A percentile compares a stretch with the other conserved stretches of the same genome.
phyloP scores from a whole-genome alignment of 64 coral and sea anemone species.

The Montipora sp. region DNA sequence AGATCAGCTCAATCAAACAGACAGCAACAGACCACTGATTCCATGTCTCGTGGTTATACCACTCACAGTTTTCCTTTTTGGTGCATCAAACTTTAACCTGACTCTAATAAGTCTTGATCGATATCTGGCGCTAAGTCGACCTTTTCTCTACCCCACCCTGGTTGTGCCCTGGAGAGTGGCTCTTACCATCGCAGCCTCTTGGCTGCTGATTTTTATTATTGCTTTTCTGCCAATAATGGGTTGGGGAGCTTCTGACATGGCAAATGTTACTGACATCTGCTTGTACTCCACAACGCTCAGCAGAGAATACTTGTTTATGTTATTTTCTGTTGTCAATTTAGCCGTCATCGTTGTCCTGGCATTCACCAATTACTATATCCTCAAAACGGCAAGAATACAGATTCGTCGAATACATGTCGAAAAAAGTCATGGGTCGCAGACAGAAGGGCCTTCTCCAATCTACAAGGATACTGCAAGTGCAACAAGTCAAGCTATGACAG shows the following conservation, averaged over 20 bases:
- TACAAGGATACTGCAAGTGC: background rate
- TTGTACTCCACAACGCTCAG: conserved; percentile 77
- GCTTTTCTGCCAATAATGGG: conserved; percentile 80
- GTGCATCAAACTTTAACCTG: conserved; percentile 84
- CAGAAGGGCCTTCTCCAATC: background rate
- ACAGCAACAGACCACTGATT: conserved; percentile 54
- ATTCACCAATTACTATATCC: conserved; percentile 81
- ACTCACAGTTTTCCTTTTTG: conserved; percentile 86
- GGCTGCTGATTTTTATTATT: conserved; percentile 62
- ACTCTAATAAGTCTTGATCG: conserved; percentile 90
- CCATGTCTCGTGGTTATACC: conserved; percentile 92
- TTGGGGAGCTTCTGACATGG: conserved; percentile 43
- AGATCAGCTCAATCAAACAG: conserved; percentile 81
- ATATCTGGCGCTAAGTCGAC: conserved; percentile 73
- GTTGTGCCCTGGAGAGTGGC: conserved; percentile 52
- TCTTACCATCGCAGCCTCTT: conserved; percentile 29
- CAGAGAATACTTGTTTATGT: conserved; percentile 68
- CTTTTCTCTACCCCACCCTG: conserved; percentile 70
- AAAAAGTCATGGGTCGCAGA: background rate
- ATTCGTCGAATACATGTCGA: conserved; percentile 71
- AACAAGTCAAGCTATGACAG: background rate
- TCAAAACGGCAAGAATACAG: conserved; percentile 81
- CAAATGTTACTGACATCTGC: conserved; percentile 71
- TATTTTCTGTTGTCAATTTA: conserved; percentile 91
- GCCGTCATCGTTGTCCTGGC: conserved; percentile 67